These are phyloP conservation scores for Chaenogobius annularis DNA, from an alignment of 2,113 vertebrate species.

Conservation along the genomic window DNA sequence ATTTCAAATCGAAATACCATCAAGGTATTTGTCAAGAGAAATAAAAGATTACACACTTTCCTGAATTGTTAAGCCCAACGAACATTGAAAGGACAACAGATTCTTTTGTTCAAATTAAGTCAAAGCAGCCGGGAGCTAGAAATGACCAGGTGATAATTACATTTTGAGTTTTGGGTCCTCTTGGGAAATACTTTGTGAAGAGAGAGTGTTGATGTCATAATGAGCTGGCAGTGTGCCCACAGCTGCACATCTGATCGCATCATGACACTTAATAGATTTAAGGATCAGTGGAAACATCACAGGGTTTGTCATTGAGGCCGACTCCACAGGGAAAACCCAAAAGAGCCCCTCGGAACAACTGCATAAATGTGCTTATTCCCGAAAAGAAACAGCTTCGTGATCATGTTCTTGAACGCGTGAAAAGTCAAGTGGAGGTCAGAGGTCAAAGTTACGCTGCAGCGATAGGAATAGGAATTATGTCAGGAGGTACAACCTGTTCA, in stretches of 20 bases:
- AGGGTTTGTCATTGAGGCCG: conserved; percentile 51
- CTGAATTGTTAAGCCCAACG: not conserved
- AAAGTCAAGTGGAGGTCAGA: not conserved
- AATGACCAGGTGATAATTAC: conserved; percentile 70
- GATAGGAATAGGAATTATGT: no score
- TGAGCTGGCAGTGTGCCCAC: conserved; percentile 65
- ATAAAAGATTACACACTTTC: not conserved
- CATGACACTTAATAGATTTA: conserved; percentile 68
- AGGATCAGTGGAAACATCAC: conserved; percentile 53
- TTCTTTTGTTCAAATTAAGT: conserved; percentile 31
- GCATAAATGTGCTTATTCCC: not conserved
- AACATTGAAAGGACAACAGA: conserved; percentile 32
- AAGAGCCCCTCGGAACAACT: conserved; percentile 37
- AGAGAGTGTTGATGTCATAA: conserved; percentile 62
- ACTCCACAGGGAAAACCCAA: conserved; percentile 45
- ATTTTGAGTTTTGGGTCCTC: conserved; percentile 55
- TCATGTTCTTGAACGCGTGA: not conserved
- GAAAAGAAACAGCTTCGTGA: not conserved
- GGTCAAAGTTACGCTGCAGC: no score
- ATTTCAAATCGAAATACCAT: not conserved
- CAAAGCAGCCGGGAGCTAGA: conserved; percentile 27
- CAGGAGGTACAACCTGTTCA: no score
- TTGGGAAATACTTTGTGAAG: conserved; percentile 57
- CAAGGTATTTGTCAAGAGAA: not conserved
- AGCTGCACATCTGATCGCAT: conserved; percentile 66